A percentile compares a stretch with the other conserved stretches of the same genome.
phyloP scores from a whole-genome alignment of 2,113 vertebrate species.

The Heterochromis multidens region DNA sequence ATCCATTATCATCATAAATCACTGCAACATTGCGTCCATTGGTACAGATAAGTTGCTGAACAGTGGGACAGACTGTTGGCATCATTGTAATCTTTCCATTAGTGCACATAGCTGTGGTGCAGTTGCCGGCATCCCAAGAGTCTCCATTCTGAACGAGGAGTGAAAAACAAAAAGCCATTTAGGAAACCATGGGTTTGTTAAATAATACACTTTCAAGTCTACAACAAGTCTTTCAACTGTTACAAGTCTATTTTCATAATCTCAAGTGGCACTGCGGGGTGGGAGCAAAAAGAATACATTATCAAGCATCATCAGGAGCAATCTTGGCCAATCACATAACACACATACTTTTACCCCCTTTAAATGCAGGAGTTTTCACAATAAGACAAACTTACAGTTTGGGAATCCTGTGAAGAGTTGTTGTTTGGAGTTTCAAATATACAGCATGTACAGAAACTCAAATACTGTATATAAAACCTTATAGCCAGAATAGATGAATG shows the following conservation, averaged over 20 bases:
- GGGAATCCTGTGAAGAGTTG: no score
- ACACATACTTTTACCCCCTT: no score
- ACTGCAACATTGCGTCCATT: slow-evolving; percentile 75
- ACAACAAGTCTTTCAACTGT: no score
- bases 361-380: no score
- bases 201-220: background rate
- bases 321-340: no score
- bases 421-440: no score
- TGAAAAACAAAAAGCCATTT: background rate
- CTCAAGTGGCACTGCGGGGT: background rate
- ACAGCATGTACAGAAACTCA: no score
- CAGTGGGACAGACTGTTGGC: slow-evolving; percentile 52
- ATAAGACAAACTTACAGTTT: no score
- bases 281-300: background rate
- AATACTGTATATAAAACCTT: no score
- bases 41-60: slow-evolving; percentile 65
- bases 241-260: background rate
- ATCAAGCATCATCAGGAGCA: background rate
- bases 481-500: no score
- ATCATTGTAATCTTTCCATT: slow-evolving; percentile 64
- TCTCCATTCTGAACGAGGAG: slow-evolving; percentile 74
- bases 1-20: slow-evolving; percentile 72
- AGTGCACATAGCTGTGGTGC: slow-evolving; percentile 77
- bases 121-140: slow-evolving; percentile 75
- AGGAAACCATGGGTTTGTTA: background rate